Evolutionary conservation across 2,797 vertebrate genomes (phyloP).

Genomic region (Remorina albescens): DNA sequence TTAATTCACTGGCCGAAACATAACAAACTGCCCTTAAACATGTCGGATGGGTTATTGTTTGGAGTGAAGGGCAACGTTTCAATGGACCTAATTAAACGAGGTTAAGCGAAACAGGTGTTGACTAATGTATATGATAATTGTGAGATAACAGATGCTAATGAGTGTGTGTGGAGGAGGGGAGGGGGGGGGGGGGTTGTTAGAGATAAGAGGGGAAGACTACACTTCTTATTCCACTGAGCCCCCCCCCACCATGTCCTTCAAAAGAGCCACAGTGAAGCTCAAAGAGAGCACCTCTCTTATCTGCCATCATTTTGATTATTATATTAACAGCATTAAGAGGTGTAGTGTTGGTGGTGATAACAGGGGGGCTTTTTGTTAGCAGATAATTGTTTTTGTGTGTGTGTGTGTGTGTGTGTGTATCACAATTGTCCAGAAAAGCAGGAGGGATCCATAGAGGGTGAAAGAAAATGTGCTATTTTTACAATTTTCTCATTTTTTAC

Average conservation of each 20-base stretch:
- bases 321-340: constrained; percentile 40
- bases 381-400: no score
- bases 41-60: constrained; percentile 69
- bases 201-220: constrained; percentile 81
- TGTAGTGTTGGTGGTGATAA: constrained; percentile 8
- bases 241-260: constrained; percentile 59
- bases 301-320: constrained; percentile 49
- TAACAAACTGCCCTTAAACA: constrained; percentile 59
- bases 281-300: constrained; percentile 52
- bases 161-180: constrained; percentile 44
- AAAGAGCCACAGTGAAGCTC: constrained; percentile 60
- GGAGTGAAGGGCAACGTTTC: constrained; percentile 60
- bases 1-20: constrained; percentile 62
- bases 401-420: no score
- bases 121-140: constrained; percentile 89
- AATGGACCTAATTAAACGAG: constrained; percentile 82
- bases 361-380: neutral
- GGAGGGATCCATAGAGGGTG: no score
- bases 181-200: constrained; percentile 58
- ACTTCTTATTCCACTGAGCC: constrained; percentile 61
- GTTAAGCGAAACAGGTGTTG: constrained; percentile 87
- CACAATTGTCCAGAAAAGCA: neutral
- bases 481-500: neutral
- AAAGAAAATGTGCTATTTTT: no score
- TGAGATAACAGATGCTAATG: constrained; percentile 86